These are phyloP conservation scores for Scaptomyza montana DNA, from an alignment of 1,140 invertebrate genomes.

Conservation along the genomic window DNA sequence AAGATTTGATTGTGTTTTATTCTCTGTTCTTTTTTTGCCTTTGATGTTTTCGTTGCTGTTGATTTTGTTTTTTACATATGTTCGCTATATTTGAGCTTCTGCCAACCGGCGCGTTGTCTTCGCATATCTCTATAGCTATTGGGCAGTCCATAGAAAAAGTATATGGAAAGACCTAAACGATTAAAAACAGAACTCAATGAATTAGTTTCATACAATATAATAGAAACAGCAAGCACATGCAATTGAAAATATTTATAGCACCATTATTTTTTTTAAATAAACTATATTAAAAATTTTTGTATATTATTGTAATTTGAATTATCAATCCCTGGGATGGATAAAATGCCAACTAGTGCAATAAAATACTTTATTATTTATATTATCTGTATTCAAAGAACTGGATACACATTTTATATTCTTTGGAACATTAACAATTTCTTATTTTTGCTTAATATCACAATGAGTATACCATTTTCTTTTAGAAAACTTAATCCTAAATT, in stretches of 20 bases:
- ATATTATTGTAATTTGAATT: too few species aligned
- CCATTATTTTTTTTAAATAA: background rate
- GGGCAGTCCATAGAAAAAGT: slow-evolving; percentile 79
- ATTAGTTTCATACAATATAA: slow-evolving; percentile 25
- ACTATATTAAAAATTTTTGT: too few species aligned
- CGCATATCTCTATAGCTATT: slow-evolving; percentile 80
- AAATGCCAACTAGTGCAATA: too few species aligned
- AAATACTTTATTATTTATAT: too few species aligned
- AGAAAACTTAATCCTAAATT: background rate
- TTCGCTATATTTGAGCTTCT: slow-evolving; percentile 78
- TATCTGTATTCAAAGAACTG: background rate
- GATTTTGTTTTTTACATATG: slow-evolving; percentile 37
- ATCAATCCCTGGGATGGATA: too few species aligned
- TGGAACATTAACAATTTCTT: background rate
- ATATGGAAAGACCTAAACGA: slow-evolving; percentile 71
- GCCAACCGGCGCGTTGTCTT: slow-evolving; percentile 75
- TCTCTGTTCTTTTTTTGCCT: slow-evolving; percentile 7
- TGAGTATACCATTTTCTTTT: background rate
- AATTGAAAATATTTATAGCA: slow-evolving; percentile 2
- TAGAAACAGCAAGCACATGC: slow-evolving; percentile 30
- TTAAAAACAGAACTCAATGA: slow-evolving; percentile 4
- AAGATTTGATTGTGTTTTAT: slow-evolving; percentile 25
- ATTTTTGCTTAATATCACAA: slow-evolving; percentile 26
- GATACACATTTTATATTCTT: background rate
- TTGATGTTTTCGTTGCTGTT: slow-evolving; percentile 10